A percentile compares a stretch with the other conserved stretches of the same genome.
phyloP scores from a whole-genome alignment of 2,113 vertebrate genomes.

The Calidris pugnax region DNA sequence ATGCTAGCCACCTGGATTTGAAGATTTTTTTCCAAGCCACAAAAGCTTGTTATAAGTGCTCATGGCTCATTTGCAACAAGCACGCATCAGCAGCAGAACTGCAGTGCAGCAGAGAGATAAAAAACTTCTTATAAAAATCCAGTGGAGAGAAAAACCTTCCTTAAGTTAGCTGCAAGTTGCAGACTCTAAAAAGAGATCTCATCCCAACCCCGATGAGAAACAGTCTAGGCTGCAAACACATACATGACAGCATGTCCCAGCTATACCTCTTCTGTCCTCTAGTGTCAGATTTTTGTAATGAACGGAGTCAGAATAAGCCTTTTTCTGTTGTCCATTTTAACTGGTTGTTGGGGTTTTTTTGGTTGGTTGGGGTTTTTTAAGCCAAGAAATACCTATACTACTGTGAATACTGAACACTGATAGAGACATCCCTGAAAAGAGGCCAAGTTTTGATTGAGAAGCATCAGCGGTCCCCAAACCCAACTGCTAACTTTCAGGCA shows the following conservation, averaged over 20 bases:
- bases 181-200: background rate
- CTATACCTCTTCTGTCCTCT: background rate
- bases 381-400: background rate
- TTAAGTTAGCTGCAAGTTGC: background rate
- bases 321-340: background rate
- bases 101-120: background rate
- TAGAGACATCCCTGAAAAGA: background rate
- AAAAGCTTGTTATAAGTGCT: background rate
- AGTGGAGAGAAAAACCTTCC: background rate
- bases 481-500: background rate
- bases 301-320: background rate
- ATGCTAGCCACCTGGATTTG: background rate
- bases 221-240: background rate
- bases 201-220: background rate
- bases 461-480: background rate
- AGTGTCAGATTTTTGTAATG: background rate
- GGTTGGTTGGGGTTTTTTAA: background rate
- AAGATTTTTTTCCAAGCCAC: background rate
- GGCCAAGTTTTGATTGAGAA: background rate
- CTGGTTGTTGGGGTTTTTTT: background rate
- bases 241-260: background rate
- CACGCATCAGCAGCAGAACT: background rate
- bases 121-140: background rate
- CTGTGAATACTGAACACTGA: background rate
- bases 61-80: background rate